Evolutionary conservation across 2,797 vertebrate species (phyloP).

Genomic region (Cirrhinus mrigala): DNA sequence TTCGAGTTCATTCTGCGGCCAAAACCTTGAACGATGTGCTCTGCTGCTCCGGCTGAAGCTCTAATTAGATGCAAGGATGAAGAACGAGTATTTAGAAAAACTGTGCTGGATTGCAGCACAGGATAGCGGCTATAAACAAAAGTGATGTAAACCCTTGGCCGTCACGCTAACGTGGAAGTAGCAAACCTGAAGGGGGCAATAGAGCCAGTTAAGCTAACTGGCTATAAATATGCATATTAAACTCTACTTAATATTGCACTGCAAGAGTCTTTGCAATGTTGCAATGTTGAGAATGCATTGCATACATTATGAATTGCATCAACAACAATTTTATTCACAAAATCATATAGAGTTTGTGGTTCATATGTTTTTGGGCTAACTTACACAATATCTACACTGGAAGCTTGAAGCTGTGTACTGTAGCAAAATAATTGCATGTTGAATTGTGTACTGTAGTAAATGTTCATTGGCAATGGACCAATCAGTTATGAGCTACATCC

Average conservation of each 20-base stretch:
- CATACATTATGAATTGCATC: not conserved
- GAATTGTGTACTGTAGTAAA: not conserved
- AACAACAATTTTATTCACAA: not conserved
- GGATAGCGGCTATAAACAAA: constrained; percentile 1
- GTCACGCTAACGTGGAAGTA: not conserved
- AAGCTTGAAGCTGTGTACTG: not conserved
- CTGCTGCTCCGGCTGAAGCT: constrained; percentile 15
- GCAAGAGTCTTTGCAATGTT: not conserved
- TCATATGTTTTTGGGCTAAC: not conserved
- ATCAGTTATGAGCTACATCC: not conserved
- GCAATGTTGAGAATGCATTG: no score
- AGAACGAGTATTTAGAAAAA: constrained; percentile 31
- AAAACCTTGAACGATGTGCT: constrained; percentile 29
- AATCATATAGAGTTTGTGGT: not conserved
- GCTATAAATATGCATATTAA: not conserved
- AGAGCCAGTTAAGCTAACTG: not conserved
- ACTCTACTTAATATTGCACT: not conserved
- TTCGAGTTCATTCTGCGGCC: constrained; percentile 16
- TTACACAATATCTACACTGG: not conserved
- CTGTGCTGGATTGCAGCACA: constrained; percentile 25
- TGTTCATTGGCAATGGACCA: not conserved
- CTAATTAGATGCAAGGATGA: constrained; percentile 40
- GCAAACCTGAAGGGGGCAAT: not conserved
- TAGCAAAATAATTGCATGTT: not conserved
- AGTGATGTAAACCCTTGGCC: not conserved